A percentile compares a stretch with the other conserved stretches of the same genome.
These are phyloP conservation scores for Eueremaeus valkanovi DNA, from an alignment of 2,888 invertebrate species.

Conservation along the genomic window DNA sequence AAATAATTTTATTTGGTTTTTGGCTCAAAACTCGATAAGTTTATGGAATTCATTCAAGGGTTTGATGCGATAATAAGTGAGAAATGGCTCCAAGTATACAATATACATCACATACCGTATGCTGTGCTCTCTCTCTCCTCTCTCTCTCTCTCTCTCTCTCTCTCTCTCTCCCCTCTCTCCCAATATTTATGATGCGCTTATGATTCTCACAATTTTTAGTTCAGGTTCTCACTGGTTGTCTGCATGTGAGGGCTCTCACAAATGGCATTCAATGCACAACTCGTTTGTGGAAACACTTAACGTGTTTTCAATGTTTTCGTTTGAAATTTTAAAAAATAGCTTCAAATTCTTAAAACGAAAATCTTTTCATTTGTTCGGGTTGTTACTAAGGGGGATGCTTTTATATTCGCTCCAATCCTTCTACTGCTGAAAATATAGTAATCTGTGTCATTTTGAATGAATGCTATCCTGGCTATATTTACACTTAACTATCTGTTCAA, in stretches of 20 bases:
- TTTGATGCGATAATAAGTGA: neutral
- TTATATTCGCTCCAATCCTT: too few species aligned
- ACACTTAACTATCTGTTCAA: too few species aligned
- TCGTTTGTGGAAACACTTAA: neutral
- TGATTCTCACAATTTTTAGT: neutral
- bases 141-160: too few species aligned
- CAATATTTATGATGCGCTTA: neutral
- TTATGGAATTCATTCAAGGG: neutral
- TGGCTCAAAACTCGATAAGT: neutral
- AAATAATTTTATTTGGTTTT: neutral
- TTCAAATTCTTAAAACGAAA: too few species aligned
- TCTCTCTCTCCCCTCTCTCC: too few species aligned
- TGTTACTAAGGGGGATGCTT: too few species aligned
- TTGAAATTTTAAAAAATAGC: neutral
- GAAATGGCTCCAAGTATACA: neutral
- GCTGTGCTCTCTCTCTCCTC: too few species aligned
- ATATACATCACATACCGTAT: neutral
- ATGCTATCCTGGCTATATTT: too few species aligned
- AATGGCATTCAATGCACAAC: neutral
- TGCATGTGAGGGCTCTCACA: neutral
- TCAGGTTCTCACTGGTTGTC: neutral
- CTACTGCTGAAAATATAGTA: too few species aligned
- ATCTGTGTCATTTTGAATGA: too few species aligned
- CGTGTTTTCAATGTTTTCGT: constrained; percentile 3
- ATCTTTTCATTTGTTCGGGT: too few species aligned